These are phyloP conservation scores for Plebejus anna DNA, from an alignment of 2,888 invertebrate species.

Conservation along the genomic window DNA sequence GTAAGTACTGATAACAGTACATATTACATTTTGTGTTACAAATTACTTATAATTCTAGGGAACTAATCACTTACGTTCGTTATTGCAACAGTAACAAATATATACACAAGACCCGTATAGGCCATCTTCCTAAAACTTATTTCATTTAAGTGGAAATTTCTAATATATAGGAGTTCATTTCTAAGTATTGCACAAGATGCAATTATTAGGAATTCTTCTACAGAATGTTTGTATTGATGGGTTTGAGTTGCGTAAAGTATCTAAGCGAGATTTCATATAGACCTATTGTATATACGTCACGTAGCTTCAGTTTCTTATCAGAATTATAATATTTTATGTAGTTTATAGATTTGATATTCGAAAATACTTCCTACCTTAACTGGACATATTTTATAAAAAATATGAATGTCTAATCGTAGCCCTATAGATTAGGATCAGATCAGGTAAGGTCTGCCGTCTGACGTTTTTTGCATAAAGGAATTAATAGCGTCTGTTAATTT, in stretches of 20 bases:
- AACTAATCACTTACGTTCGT: conserved; percentile 16
- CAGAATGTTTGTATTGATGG: conserved; percentile 8
- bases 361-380: not conserved
- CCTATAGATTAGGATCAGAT: not conserved
- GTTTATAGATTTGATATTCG: not conserved
- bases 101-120: conserved; percentile 18
- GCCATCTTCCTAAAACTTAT: conserved; percentile 24
- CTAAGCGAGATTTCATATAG: not conserved
- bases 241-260: conserved; percentile 21
- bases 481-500: not conserved
- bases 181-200: conserved; percentile 13
- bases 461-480: not conserved
- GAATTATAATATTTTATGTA: conserved; percentile 11
- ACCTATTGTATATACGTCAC: conserved; percentile 13
- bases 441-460: not conserved
- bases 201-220: conserved; percentile 14
- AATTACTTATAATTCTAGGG: not conserved
- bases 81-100: conserved; percentile 18
- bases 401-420: not conserved
- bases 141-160: conserved; percentile 4
- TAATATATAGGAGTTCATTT: conserved; percentile 18
- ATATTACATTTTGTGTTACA: not conserved
- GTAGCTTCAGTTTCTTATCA: conserved; percentile 18
- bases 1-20: not conserved
- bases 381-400: not conserved